A percentile compares a stretch with the other conserved stretches of the same genome.
phyloP scores from a whole-genome alignment of 2,113 vertebrate genomes.

The Ceyx melanurus region DNA sequence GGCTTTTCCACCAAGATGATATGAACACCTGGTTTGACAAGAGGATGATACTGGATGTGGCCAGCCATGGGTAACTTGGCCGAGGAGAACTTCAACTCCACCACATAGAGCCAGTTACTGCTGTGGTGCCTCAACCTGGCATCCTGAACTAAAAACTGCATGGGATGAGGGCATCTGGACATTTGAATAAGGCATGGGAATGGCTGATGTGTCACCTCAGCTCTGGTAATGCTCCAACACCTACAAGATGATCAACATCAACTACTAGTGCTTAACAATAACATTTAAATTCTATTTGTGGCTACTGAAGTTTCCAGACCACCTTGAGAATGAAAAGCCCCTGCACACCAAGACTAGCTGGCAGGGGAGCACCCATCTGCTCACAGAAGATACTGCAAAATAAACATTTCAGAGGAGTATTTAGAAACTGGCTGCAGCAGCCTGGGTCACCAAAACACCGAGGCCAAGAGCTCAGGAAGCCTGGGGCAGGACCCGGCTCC shows the following conservation, averaged over 20 bases:
- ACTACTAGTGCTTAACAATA: not conserved
- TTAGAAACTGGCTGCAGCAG: conserved; percentile 35
- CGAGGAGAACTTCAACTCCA: not conserved
- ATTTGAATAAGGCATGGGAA: not conserved
- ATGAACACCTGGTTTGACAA: not conserved
- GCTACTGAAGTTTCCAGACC: not conserved
- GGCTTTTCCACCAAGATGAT: not conserved
- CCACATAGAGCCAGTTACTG: accelerated
- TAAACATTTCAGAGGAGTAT: conserved; percentile 41
- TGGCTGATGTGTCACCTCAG: not conserved
- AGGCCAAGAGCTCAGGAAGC: not conserved
- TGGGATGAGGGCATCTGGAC: not conserved
- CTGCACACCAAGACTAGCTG: accelerated
- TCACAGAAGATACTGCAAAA: not conserved
- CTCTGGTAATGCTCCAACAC: not conserved
- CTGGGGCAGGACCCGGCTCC: not conserved
- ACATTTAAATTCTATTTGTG: not conserved
- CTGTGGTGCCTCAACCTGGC: not conserved
- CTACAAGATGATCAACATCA: not conserved
- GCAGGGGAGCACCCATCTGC: not conserved
- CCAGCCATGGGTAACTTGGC: not conserved
- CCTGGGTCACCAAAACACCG: conserved; percentile 6
- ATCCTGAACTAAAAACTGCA: not conserved
- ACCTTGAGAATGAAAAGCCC: not conserved
- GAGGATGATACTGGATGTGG: not conserved